A percentile compares a stretch with the other conserved stretches of the same genome.
Conservation (phyloP, 2,888 invertebrate genomes). For the Diarsia rubi region DNA sequence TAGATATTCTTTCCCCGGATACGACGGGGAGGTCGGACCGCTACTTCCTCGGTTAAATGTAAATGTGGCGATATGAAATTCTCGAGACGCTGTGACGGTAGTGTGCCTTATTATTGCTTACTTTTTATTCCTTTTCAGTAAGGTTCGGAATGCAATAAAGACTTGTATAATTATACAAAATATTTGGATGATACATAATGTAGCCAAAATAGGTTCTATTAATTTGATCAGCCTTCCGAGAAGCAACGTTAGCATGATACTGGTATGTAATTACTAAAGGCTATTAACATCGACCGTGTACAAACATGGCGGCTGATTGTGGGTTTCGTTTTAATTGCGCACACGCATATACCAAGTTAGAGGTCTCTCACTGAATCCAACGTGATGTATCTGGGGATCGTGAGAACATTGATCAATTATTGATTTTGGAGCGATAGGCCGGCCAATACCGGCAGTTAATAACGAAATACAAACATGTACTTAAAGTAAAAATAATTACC, state of each 20-base stretch:
- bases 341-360: slow-evolving; percentile 88
- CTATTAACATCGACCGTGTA: slow-evolving; percentile 91
- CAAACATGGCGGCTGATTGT: slow-evolving; percentile 91
- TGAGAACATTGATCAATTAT: slow-evolving; percentile 87
- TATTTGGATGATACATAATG: slow-evolving; percentile 70
- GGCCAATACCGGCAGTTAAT: slow-evolving; percentile 54
- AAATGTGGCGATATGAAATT: slow-evolving; percentile 86
- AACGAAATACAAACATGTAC: slow-evolving; percentile 63
- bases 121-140: slow-evolving; percentile 69
- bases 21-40: slow-evolving; percentile 82
- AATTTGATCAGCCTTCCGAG: slow-evolving; percentile 90
- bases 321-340: slow-evolving; percentile 91
- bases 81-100: slow-evolving; percentile 75
- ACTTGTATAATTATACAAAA: slow-evolving; percentile 67
- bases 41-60: slow-evolving; percentile 84
- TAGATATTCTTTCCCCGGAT: slow-evolving; percentile 89
- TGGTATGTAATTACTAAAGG: slow-evolving; percentile 90
- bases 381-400: slow-evolving; percentile 81
- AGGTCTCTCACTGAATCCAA: slow-evolving; percentile 84
- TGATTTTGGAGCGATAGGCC: slow-evolving; percentile 78
- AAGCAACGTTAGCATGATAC: slow-evolving; percentile 88
- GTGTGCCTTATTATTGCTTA: slow-evolving; percentile 76
- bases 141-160: slow-evolving; percentile 60
- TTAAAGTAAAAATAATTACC: slow-evolving; percentile 62
- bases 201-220: slow-evolving; percentile 87